Percentiles rank a stretch among this genome's conserved stretches.
phyloP scores from a whole-genome alignment of 2,113 vertebrate genomes.

The Ochotona curzoniae region DNA sequence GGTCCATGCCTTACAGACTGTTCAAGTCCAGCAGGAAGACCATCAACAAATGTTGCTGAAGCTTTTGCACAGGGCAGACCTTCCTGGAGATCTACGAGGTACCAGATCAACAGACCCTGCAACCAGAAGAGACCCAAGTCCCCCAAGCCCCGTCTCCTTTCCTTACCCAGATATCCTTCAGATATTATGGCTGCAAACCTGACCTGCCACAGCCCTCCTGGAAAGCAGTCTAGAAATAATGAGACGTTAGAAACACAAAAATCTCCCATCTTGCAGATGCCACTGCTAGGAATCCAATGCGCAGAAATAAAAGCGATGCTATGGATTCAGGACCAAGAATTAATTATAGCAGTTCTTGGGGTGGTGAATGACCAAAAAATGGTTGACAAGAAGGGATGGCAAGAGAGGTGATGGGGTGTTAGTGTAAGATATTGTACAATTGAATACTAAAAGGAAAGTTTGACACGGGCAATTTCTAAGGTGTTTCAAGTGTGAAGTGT shows the following conservation, averaged over 20 bases:
- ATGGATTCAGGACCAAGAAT: background rate
- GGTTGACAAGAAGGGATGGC: background rate
- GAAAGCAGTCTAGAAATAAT: slow-evolving; percentile 25
- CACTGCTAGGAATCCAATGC: background rate
- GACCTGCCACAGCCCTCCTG: background rate
- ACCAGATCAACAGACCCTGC: background rate
- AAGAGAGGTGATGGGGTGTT: too few species aligned
- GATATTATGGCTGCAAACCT: background rate
- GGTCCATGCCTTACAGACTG: background rate
- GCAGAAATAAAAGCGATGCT: background rate
- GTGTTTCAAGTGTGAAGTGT: background rate
- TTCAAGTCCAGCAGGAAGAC: background rate
- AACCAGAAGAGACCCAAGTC: background rate
- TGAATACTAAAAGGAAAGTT: background rate
- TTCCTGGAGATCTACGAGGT: background rate
- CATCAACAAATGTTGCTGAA: background rate
- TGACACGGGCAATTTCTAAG: background rate
- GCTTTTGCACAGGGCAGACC: background rate
- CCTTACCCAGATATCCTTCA: background rate
- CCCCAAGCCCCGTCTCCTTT: background rate
- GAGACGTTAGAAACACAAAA: background rate
- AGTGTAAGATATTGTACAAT: background rate
- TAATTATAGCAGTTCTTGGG: background rate
- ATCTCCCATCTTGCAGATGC: background rate
- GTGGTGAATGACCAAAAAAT: background rate